Evolutionary conservation across 2,888 invertebrate genomes (phyloP), one percentile per base, ranked within the genome.

Genomic region (Sussaba pulchella): DNA sequence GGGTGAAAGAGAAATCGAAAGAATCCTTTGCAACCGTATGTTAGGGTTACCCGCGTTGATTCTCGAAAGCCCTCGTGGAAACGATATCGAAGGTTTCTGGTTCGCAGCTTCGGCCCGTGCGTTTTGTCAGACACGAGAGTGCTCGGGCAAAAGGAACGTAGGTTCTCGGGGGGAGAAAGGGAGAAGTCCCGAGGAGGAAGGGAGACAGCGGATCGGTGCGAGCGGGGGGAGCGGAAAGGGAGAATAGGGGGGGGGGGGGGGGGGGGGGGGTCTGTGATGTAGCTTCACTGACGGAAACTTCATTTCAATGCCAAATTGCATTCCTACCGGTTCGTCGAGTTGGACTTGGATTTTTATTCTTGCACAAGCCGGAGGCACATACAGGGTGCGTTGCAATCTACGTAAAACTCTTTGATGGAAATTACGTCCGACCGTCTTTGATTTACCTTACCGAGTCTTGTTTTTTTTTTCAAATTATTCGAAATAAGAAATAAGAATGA

Each of bases 231-330:
- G 31, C 31, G 4, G 31, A 6, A 31, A 5, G 4, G 31, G 2
- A 5, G 4, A 6, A 31, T 6, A 31, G 31, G 6, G n/a, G 21
- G 50, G 61, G 2, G 57, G 64, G 70, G n/a, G n/a, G n/a, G n/a
- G n/a, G n/a, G n/a, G n/a, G n/a, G n/a, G n/a, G n/a, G n/a, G n/a
- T n/a, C 78, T 31, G 26, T 36, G 57, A 57, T 57, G 57, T 57
- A 57, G 57, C 57, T 4, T 36, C 17, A 10, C 67, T 70, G 41
- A 52, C 41, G 73, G 74, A 81, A 81, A 78, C 81, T 81, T 74
- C 81, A 80, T 80, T 80, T 80, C 67, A 17, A 41, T 71, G 64
- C 50, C 71, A 80, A 80, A 80, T 80, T 80, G 67, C 80, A 80
- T 80, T 80, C 52, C 76, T 57, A 67, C 75, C 59, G 72, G 45